Evolutionary conservation across 1,140 invertebrate species (phyloP).

Genomic region (Pollicipes pollicipes): DNA sequence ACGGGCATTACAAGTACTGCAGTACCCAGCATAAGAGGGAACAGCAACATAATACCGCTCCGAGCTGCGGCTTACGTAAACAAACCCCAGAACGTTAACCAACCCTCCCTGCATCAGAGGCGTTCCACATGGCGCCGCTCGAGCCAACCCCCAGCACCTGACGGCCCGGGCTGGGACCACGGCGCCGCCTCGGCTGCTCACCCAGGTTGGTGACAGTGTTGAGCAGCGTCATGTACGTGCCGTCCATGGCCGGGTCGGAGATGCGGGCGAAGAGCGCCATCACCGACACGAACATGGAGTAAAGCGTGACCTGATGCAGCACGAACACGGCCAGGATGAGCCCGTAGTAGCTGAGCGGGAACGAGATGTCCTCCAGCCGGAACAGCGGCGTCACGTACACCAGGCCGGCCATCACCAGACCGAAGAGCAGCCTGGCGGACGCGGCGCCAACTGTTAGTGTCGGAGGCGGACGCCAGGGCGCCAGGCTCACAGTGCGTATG

Average conservation of each 20-base stretch:
- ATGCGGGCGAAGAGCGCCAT: slow-evolving; percentile 60
- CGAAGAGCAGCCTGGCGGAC: slow-evolving; percentile 51
- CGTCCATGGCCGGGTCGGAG: slow-evolving; percentile 83
- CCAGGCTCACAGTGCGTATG: too few species aligned
- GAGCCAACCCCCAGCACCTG: too few species aligned
- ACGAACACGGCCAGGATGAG: slow-evolving; percentile 59
- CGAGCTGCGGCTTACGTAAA: too few species aligned
- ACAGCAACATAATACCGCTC: too few species aligned
- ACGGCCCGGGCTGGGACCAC: too few species aligned
- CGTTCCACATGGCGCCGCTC: too few species aligned
- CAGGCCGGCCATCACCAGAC: slow-evolving; percentile 57
- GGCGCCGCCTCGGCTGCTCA: slow-evolving; percentile 99
- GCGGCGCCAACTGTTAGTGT: too few species aligned
- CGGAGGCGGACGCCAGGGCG: too few species aligned
- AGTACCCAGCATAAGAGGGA: too few species aligned
- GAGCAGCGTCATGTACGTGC: slow-evolving; percentile 97
- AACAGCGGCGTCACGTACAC: slow-evolving; percentile 69
- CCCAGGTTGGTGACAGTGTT: slow-evolving; percentile 94
- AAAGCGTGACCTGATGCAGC: slow-evolving; percentile 65
- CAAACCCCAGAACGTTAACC: too few species aligned
- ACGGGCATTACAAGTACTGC: too few species aligned
- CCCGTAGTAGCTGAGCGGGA: slow-evolving; percentile 62
- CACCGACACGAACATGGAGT: slow-evolving; percentile 58
- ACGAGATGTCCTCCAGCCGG: slow-evolving; percentile 37
- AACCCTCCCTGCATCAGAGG: too few species aligned